Evolutionary conservation across 2,797 vertebrate species (phyloP).

Genomic region (Peromyscus eremicus): DNA sequence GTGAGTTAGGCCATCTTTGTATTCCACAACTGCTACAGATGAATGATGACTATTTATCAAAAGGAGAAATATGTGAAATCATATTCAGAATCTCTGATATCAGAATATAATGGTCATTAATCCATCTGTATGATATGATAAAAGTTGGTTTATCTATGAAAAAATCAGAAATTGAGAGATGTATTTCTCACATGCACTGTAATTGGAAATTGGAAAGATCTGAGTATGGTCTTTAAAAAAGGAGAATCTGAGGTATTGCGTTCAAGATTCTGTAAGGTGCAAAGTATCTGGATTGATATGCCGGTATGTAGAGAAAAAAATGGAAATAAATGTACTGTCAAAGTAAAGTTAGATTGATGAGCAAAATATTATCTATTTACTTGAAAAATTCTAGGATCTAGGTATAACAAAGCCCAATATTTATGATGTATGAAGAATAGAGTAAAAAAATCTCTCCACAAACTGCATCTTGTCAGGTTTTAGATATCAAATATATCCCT

Average conservation of each 20-base stretch:
- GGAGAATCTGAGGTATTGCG: background rate
- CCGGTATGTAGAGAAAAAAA: background rate
- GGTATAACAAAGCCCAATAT: background rate
- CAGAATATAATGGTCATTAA: background rate
- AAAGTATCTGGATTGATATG: background rate
- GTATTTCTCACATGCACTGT: background rate
- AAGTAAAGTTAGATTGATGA: background rate
- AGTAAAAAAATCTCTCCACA: background rate
- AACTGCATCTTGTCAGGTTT: background rate
- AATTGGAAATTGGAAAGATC: background rate
- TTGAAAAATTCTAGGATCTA: background rate
- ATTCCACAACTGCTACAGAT: background rate
- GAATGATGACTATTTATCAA: background rate
- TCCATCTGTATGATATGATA: background rate
- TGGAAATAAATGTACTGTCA: background rate
- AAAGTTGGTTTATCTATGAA: background rate
- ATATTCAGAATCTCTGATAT: background rate
- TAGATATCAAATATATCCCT: background rate
- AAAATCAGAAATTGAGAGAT: background rate
- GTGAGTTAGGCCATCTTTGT: background rate
- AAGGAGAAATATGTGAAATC: background rate
- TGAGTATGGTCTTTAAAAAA: background rate
- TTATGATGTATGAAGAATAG: background rate
- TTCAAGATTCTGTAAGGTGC: background rate
- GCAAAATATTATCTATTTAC: background rate